phyloP scores from a whole-genome alignment of 2,888 invertebrate genomes.

The Stenolophus ochropezus region DNA sequence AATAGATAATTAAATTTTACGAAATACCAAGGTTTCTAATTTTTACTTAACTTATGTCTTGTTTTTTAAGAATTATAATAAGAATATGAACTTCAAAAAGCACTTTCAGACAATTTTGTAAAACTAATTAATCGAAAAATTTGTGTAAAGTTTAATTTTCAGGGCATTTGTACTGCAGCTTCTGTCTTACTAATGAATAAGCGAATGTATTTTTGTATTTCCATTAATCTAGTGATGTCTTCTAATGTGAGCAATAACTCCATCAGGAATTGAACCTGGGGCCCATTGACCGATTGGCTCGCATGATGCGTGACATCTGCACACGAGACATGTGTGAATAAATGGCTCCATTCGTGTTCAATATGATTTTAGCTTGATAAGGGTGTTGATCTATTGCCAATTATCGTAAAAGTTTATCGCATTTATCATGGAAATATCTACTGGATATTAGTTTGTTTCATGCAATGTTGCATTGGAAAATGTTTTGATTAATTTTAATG shows the following conservation, averaged over 20 bases:
- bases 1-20: too few species aligned
- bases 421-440: constrained; percentile 30
- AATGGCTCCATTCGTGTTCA: constrained; percentile 44
- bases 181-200: too few species aligned
- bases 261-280: neutral
- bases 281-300: neutral
- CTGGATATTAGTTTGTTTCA: constrained; percentile 44
- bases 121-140: too few species aligned
- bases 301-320: constrained; percentile 33
- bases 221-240: neutral
- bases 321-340: constrained; percentile 26
- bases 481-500: constrained; percentile 43
- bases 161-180: too few species aligned
- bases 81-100: too few species aligned
- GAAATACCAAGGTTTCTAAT: too few species aligned
- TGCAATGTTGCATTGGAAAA: constrained; percentile 37
- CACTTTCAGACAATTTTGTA: too few species aligned
- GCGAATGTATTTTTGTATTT: too few species aligned
- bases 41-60: too few species aligned
- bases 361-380: constrained; percentile 42
- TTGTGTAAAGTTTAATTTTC: too few species aligned
- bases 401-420: constrained; percentile 43
- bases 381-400: constrained; percentile 47
- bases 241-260: neutral
- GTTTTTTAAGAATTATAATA: too few species aligned